Evolutionary conservation across 2,113 vertebrate species (phyloP).

Genomic region (Leucopsar rothschildi): DNA sequence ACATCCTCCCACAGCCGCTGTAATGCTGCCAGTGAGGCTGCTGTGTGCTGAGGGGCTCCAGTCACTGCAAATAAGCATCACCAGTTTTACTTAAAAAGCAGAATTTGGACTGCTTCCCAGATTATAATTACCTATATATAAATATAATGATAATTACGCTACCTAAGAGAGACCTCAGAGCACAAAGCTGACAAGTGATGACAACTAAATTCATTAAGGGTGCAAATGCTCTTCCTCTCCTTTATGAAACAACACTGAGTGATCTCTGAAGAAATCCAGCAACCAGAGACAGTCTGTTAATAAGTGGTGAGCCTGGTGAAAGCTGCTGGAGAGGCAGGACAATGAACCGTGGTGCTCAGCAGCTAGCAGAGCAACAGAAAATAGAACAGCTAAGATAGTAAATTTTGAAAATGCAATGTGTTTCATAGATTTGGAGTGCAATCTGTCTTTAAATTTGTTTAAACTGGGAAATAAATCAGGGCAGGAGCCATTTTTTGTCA

Average conservation of each 20-base stretch:
- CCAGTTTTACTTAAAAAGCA: slow-evolving; percentile 18
- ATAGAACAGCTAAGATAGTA: neutral
- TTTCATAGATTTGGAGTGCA: neutral
- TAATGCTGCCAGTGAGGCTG: neutral
- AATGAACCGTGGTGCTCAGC: neutral
- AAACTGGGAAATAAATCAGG: neutral
- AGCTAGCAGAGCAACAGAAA: neutral
- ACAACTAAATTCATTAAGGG: slow-evolving; percentile 45
- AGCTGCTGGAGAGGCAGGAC: neutral
- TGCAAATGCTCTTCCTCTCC: slow-evolving; percentile 10
- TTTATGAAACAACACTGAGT: slow-evolving; percentile 59
- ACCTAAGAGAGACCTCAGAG: neutral
- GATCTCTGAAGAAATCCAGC: slow-evolving; percentile 27
- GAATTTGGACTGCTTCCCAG: slow-evolving; percentile 37
- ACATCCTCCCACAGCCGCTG: neutral
- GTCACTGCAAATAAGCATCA: neutral
- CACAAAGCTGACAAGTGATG: slow-evolving; percentile 45
- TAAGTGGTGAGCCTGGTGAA: neutral
- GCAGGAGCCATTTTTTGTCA: neutral
- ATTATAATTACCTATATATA: slow-evolving; percentile 44
- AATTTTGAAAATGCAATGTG: neutral
- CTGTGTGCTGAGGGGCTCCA: neutral
- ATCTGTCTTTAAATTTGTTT: neutral
- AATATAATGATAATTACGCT: slow-evolving; percentile 22
- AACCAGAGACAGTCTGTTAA: neutral